phyloP scores from a whole-genome alignment of 2,888 invertebrate species.

The Danaus chrysippus region DNA sequence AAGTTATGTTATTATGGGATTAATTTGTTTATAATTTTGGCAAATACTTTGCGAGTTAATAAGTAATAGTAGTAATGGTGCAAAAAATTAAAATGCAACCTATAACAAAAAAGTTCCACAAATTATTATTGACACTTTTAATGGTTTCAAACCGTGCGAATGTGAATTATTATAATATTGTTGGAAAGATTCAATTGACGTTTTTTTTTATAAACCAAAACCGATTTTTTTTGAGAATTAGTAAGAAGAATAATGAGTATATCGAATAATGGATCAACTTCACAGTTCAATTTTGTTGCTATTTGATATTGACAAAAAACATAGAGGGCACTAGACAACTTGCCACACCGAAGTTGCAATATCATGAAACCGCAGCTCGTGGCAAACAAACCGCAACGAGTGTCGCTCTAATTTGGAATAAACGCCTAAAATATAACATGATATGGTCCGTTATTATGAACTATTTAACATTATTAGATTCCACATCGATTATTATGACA shows the following conservation, averaged over 20 bases:
- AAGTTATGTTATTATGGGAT: too few species aligned
- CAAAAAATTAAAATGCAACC: too few species aligned
- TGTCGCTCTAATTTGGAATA: constrained; percentile 31
- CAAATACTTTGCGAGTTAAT: too few species aligned
- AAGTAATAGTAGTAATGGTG: too few species aligned
- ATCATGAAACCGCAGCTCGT: constrained; percentile 30
- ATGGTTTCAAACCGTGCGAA: too few species aligned
- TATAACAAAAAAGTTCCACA: too few species aligned
- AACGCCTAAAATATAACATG: constrained; percentile 22
- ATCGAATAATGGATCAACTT: constrained; percentile 4
- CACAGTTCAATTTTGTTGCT: not conserved
- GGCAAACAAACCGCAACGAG: constrained; percentile 31
- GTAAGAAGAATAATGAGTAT: not conserved
- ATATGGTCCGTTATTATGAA: constrained; percentile 4
- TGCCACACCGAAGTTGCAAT: constrained; percentile 33
- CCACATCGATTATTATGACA: not conserved
- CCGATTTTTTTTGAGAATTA: not conserved
- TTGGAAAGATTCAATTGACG: too few species aligned
- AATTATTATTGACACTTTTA: too few species aligned
- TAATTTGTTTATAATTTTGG: too few species aligned
- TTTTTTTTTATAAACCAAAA: too few species aligned
- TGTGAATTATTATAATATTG: too few species aligned
- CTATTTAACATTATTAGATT: too few species aligned
- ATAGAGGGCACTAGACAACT: constrained; percentile 19
- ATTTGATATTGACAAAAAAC: constrained; percentile 5